Evolutionary conservation across 2,888 invertebrate genomes (phyloP).

Genomic region (Brachycybe producta): DNA sequence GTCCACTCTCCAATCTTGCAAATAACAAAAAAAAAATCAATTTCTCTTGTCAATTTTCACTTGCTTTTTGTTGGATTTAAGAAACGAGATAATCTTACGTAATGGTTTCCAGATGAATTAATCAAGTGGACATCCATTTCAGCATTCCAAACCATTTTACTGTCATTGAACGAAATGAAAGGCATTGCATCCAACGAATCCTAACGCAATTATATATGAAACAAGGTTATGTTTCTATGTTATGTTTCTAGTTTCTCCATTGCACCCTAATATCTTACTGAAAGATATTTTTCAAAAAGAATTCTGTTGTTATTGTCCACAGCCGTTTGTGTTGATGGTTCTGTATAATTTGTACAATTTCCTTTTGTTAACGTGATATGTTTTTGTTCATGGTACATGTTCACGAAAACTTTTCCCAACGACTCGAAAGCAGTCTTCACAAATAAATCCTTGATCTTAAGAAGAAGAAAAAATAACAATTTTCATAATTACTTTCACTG

Average conservation of each 20-base stretch:
- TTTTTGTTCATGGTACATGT: slow-evolving; percentile 4
- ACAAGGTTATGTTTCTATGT: too few species aligned
- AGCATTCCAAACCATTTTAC: not conserved
- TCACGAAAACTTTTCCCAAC: slow-evolving; percentile 3
- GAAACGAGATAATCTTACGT: not conserved
- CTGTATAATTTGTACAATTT: slow-evolving; percentile 10
- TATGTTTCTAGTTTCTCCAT: too few species aligned
- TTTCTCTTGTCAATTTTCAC: not conserved
- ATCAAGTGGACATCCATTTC: slow-evolving; percentile 7
- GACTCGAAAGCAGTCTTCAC: not conserved
- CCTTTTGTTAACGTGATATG: slow-evolving; percentile 1
- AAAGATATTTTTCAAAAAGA: too few species aligned
- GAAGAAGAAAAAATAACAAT: too few species aligned
- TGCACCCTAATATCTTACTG: too few species aligned
- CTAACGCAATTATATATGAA: not conserved
- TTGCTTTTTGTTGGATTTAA: too few species aligned
- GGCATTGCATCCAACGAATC: not conserved
- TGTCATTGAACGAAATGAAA: not conserved
- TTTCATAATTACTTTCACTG: too few species aligned
- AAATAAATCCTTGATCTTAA: slow-evolving; percentile 8
- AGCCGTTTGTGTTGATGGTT: too few species aligned
- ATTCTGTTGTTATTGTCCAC: too few species aligned
- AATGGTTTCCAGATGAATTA: slow-evolving; percentile 11
- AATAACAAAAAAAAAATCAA: too few species aligned
- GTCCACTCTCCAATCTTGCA: slow-evolving; percentile 19